phyloP scores from a whole-genome alignment of 2,113 vertebrate species.

The Bujurquina vittata region DNA sequence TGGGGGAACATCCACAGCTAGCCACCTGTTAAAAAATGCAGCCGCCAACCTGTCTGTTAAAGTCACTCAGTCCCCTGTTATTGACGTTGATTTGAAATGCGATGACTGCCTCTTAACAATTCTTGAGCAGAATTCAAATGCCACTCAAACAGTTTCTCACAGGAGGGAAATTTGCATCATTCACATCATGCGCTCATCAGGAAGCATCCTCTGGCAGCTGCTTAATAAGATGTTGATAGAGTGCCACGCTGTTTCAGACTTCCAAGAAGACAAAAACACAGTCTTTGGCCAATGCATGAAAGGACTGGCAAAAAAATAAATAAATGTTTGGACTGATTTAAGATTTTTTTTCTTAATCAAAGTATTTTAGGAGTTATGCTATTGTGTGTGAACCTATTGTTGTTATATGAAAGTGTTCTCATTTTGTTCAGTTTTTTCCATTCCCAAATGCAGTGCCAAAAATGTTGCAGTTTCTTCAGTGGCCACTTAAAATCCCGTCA shows the following conservation, averaged over 20 bases:
- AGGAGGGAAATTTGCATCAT: constrained; percentile 7
- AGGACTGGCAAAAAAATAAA: neutral
- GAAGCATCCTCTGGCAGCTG: neutral
- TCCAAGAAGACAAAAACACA: neutral
- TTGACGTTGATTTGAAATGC: neutral
- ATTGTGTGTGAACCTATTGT: neutral
- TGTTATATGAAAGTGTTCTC: neutral
- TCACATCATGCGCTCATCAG: neutral
- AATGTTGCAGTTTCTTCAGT: neutral
- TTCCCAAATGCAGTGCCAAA: neutral
- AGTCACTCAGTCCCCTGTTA: neutral
- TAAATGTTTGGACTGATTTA: neutral
- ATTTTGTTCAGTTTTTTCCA: neutral
- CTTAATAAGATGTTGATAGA: neutral
- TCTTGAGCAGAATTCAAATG: constrained; percentile 5
- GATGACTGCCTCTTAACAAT: neutral
- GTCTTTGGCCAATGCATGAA: neutral
- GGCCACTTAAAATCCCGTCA: neutral
- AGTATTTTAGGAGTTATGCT: neutral
- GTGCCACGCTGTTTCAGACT: neutral
- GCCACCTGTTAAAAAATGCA: constrained; percentile 62
- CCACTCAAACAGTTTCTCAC: neutral
- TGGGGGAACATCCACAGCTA: constrained; percentile 40
- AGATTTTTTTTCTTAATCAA: too few relatives aligned
- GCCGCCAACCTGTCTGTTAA: neutral